These are phyloP conservation scores for Nerophis lumbriciformis DNA, from an alignment of 2,113 vertebrate species.

Conservation along the genomic window DNA sequence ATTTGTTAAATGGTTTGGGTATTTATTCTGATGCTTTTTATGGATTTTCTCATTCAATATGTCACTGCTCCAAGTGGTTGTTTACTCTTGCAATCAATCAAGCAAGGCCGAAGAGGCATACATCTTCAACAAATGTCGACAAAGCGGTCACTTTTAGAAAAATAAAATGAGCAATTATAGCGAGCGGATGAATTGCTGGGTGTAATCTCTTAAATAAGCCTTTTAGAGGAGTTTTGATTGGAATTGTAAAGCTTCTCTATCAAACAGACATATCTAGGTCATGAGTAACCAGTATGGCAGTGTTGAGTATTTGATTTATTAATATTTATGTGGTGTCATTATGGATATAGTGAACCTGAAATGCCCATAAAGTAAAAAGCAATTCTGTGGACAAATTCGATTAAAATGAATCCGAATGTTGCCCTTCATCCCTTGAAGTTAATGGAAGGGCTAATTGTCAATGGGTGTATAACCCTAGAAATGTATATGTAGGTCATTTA, in stretches of 20 bases:
- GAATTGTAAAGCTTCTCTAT: constrained; percentile 26
- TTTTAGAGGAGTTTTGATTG: constrained; percentile 26
- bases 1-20: constrained; percentile 31
- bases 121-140: constrained; percentile 43
- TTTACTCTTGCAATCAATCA: constrained; percentile 39
- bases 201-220: constrained; percentile 50
- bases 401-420: too few species aligned
- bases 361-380: too few species aligned
- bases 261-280: constrained; percentile 26
- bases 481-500: too few species aligned
- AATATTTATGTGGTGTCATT: not conserved
- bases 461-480: too few species aligned
- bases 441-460: too few species aligned
- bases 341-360: too few species aligned
- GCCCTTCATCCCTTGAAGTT: too few species aligned
- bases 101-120: constrained; percentile 49
- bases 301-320: constrained; percentile 11
- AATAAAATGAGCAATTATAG: constrained; percentile 67
- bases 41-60: constrained; percentile 28
- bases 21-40: constrained; percentile 4
- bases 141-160: constrained; percentile 43
- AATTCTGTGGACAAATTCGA: too few species aligned
- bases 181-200: constrained; percentile 59
- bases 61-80: constrained; percentile 32
- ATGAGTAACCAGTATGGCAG: constrained; percentile 1